A percentile compares a stretch with the other conserved stretches of the same genome.
These are phyloP conservation scores for Rhogogaster chlorosoma DNA, from an alignment of 2,888 invertebrate species.

Conservation along the genomic window DNA sequence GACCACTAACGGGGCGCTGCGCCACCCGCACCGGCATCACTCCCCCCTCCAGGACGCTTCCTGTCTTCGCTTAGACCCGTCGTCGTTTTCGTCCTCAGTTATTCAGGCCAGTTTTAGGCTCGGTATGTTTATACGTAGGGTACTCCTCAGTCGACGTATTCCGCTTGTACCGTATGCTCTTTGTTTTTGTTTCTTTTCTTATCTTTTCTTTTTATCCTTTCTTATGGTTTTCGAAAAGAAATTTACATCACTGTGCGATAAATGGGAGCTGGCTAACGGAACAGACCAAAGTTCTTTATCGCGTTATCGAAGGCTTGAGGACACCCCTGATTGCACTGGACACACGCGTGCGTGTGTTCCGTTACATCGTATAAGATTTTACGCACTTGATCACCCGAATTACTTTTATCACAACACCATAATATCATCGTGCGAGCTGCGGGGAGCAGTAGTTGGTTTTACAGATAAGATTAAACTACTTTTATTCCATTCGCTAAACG, in stretches of 20 bases:
- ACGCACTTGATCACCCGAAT: slow-evolving; percentile 2
- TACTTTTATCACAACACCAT: background rate
- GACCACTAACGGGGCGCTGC: slow-evolving; percentile 83
- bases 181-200: too few species aligned
- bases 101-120: background rate
- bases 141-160: background rate
- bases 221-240: background rate
- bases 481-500: background rate
- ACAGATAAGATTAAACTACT: background rate
- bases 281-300: background rate
- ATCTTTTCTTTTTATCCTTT: too few species aligned
- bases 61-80: slow-evolving; percentile 62
- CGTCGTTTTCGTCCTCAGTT: background rate
- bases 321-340: background rate
- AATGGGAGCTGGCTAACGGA: background rate
- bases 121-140: background rate
- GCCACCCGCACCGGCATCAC: slow-evolving; percentile 79
- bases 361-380: background rate
- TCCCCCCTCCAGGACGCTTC: slow-evolving; percentile 77
- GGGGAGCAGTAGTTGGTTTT: background rate
- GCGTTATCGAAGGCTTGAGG: background rate
- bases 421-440: background rate
- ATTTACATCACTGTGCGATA: background rate
- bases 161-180: background rate
- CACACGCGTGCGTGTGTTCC: background rate